phyloP scores from a whole-genome alignment of 1,140 invertebrate genomes.

The Penaeus vannamei region DNA sequence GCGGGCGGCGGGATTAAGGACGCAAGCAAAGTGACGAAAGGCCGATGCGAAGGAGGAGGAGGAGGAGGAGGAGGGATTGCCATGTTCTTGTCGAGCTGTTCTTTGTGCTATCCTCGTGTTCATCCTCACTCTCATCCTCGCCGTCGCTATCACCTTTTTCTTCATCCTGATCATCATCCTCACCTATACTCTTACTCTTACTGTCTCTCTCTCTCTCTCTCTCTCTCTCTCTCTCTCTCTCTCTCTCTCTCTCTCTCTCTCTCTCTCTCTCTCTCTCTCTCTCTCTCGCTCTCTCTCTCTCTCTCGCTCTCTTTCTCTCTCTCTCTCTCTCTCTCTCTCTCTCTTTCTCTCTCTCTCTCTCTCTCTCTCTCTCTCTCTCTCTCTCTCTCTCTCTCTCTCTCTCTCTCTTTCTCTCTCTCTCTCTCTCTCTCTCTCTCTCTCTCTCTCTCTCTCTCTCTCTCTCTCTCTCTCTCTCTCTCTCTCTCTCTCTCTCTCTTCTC shows the following conservation, averaged over 20 bases:
- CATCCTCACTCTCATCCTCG: neutral
- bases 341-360: neutral
- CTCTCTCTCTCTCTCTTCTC: neutral
- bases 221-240: neutral
- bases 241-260: neutral
- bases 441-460: conserved; percentile 12
- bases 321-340: neutral
- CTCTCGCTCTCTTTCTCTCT: neutral
- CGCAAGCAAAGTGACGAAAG: too few relatives aligned
- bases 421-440: conserved; percentile 40
- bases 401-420: conserved; percentile 23
- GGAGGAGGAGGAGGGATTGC: too few relatives aligned
- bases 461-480: neutral
- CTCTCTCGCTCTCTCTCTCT: neutral
- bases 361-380: neutral
- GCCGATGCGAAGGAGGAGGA: too few relatives aligned
- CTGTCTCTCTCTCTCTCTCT: neutral
- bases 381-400: neutral
- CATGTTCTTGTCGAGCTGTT: neutral
- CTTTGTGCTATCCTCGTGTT: neutral
- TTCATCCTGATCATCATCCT: neutral
- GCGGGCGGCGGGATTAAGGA: too few relatives aligned
- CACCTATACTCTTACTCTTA: neutral
- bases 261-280: neutral
- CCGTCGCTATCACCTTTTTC: neutral